Conservation (phyloP, 2,797 vertebrate species). For the Denticeps clupeoides region DNA sequence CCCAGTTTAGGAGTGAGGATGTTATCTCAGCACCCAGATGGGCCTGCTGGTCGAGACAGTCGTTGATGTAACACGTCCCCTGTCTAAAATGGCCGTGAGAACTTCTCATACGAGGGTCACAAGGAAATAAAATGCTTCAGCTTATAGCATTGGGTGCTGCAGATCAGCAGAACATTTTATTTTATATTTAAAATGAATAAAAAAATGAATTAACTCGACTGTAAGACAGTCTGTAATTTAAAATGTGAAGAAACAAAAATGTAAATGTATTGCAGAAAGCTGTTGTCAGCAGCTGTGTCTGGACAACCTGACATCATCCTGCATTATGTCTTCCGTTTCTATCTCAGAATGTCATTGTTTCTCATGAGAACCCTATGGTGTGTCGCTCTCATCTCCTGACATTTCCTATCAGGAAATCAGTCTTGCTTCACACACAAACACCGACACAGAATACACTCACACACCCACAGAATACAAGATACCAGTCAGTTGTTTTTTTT, state of each 20-base stretch:
- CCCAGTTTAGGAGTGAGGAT: too few relatives aligned
- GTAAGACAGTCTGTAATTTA: background rate
- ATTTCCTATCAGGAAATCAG: background rate
- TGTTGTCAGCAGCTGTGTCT: background rate
- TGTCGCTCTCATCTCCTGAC: background rate
- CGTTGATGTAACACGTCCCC: too few relatives aligned
- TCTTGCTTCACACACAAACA: background rate
- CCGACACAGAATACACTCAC: background rate
- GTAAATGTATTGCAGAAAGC: background rate
- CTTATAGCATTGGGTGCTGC: too few relatives aligned
- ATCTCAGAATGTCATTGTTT: background rate
- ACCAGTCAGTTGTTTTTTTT: background rate
- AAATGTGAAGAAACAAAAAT: background rate
- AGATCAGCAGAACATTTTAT: too few relatives aligned
- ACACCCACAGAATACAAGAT: background rate
- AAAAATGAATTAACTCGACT: too few relatives aligned
- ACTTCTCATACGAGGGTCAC: too few relatives aligned
- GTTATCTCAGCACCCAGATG: too few relatives aligned
- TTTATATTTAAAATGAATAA: too few relatives aligned
- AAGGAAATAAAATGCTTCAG: too few relatives aligned
- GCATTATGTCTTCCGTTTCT: background rate
- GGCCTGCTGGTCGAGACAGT: too few relatives aligned
- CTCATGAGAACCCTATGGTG: background rate
- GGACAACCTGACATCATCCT: background rate
- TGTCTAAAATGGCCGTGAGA: too few relatives aligned